A percentile compares a stretch with the other conserved stretches of the same genome.
phyloP scores from a whole-genome alignment of 1,140 invertebrate genomes.

The Carcinoscorpius rotundicauda region DNA sequence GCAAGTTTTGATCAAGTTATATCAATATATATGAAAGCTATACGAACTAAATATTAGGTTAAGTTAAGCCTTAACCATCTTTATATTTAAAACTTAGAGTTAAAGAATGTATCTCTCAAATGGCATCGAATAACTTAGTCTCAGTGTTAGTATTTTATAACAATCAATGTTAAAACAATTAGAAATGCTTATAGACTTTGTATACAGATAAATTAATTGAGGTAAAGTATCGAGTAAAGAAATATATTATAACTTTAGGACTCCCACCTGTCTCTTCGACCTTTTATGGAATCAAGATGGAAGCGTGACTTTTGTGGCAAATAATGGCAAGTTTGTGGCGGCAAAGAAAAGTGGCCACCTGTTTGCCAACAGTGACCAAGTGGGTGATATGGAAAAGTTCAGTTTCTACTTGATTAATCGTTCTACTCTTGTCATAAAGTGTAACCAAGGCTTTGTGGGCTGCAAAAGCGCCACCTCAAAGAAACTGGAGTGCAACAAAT shows the following conservation, averaged over 20 bases:
- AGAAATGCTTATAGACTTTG: too few species aligned
- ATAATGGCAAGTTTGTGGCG: slow-evolving; percentile 84
- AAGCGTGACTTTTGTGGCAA: slow-evolving; percentile 79
- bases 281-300: slow-evolving; percentile 84
- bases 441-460: slow-evolving; percentile 94
- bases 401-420: slow-evolving; percentile 86
- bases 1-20: too few species aligned
- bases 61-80: too few species aligned
- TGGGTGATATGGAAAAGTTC: slow-evolving; percentile 80
- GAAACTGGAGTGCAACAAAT: slow-evolving; percentile 90
- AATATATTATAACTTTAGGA: slow-evolving; percentile 37
- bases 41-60: too few species aligned
- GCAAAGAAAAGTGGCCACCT: slow-evolving; percentile 89
- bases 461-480: slow-evolving; percentile 63
- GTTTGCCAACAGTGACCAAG: slow-evolving; percentile 69
- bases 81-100: too few species aligned
- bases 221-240: too few species aligned
- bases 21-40: too few species aligned
- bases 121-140: too few species aligned
- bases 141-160: too few species aligned
- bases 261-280: slow-evolving; percentile 76
- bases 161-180: too few species aligned
- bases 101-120: too few species aligned
- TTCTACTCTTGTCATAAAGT: slow-evolving; percentile 84
- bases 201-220: too few species aligned